These are phyloP conservation scores for Polypedilum pembai DNA, from an alignment of 1,140 invertebrate species.

Conservation along the genomic window DNA sequence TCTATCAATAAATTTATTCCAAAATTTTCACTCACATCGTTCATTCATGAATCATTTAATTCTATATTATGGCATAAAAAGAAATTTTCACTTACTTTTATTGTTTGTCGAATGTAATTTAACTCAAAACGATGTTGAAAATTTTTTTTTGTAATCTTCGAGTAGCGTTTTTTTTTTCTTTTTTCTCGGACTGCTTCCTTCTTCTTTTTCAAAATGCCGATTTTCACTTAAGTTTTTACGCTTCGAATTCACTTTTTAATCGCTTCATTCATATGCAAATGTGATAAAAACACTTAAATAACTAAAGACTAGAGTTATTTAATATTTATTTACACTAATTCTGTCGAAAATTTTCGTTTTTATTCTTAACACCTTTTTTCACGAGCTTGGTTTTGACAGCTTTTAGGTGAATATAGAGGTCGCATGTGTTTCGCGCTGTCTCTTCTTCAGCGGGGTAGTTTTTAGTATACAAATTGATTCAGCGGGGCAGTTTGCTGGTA, in stretches of 20 bases:
- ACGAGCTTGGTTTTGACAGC: background rate
- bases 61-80: conserved; percentile 16
- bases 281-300: conserved; percentile 23
- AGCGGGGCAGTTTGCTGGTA: no score
- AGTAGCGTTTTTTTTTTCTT: conserved; percentile 21
- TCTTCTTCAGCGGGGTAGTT: background rate
- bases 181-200: conserved; percentile 22
- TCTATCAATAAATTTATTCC: background rate
- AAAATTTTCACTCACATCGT: background rate
- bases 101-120: conserved; percentile 19
- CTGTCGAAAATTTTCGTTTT: conserved; percentile 22
- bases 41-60: background rate
- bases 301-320: conserved; percentile 28
- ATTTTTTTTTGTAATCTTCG: conserved; percentile 28
- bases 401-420: conserved; percentile 16
- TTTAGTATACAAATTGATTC: no score
- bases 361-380: background rate
- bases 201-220: conserved; percentile 28
- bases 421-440: background rate
- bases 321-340: conserved; percentile 29
- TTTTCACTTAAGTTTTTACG: conserved; percentile 22
- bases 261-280: conserved; percentile 15
- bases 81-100: conserved; percentile 17
- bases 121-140: conserved; percentile 25
- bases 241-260: background rate